A percentile compares a stretch with the other conserved stretches of the same genome.
These are phyloP conservation scores for Tetrapedia diversipes DNA, from an alignment of 2,888 invertebrate genomes.

Conservation along the genomic window DNA sequence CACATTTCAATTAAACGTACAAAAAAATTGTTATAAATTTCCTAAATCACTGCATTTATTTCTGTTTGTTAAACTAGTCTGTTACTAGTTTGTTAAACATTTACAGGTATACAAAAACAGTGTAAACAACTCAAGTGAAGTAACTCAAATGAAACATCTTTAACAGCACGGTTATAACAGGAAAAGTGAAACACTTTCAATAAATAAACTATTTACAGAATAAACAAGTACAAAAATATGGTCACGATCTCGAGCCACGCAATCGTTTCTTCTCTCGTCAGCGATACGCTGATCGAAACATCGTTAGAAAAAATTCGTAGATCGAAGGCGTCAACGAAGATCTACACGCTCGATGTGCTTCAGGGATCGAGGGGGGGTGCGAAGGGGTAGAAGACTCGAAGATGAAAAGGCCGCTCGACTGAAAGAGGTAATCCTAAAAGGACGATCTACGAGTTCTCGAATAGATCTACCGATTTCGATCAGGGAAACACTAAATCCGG, in stretches of 20 bases:
- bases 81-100: no score
- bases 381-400: no score
- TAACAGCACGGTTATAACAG: no score
- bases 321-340: constrained; percentile 9
- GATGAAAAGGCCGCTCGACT: constrained; percentile 42
- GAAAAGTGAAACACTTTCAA: no score
- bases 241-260: constrained; percentile 30
- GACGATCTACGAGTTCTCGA: constrained; percentile 44
- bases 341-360: constrained; percentile 9
- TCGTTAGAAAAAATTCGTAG: not conserved
- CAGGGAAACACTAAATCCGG: not conserved
- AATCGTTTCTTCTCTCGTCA: not conserved
- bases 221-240: not conserved
- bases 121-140: no score
- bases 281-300: not conserved
- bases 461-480: constrained; percentile 34
- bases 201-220: no score
- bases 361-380: not conserved
- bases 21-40: no score
- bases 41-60: no score
- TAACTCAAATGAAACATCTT: no score
- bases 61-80: no score
- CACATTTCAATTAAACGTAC: no score
- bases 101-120: no score
- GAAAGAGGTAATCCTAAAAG: constrained; percentile 38